Conservation (phyloP, 1,140 invertebrate genomes). For the Drosophila murphyi region DNA sequence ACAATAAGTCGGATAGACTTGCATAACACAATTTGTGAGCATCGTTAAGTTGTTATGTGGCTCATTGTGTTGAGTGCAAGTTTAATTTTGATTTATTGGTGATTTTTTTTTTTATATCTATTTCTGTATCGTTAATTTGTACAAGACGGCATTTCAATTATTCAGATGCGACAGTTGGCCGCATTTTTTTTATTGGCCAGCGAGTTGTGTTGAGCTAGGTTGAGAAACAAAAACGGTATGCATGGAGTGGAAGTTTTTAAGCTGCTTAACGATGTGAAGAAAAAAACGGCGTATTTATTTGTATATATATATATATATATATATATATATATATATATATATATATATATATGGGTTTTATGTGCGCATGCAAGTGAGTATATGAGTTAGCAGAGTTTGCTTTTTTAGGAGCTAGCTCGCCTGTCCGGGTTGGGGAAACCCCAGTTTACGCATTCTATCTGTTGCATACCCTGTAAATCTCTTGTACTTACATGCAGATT, state of each 20-base stretch:
- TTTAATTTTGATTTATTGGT: conserved; percentile 48
- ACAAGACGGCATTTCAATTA: conserved; percentile 43
- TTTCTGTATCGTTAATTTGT: conserved; percentile 33
- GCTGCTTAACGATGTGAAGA: conserved; percentile 43
- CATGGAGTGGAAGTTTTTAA: conserved; percentile 38
- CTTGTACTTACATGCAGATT: conserved; percentile 4
- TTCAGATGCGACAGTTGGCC: conserved; percentile 44
- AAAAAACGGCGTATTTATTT: conserved; percentile 19
- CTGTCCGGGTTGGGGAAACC: conserved; percentile 18
- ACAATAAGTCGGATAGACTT: conserved; percentile 18
- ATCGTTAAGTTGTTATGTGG: conserved; percentile 24
- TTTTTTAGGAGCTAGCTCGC: conserved; percentile 9
- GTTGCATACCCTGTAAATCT: background rate
- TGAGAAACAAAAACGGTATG: conserved; percentile 24
- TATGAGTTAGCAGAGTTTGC: background rate
- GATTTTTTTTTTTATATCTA: conserved; percentile 21
- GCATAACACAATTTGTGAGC: conserved; percentile 46
- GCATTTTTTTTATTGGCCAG: conserved; percentile 28
- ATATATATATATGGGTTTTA: background rate
- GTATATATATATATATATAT: background rate
- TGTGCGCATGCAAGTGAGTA: background rate
- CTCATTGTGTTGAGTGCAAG: conserved; percentile 14
- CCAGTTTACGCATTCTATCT: conserved; percentile 10
- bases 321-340: background rate
- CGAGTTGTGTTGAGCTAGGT: conserved; percentile 35